phyloP scores from a whole-genome alignment of 2,888 invertebrate genomes.

The Tenthredo livida region DNA sequence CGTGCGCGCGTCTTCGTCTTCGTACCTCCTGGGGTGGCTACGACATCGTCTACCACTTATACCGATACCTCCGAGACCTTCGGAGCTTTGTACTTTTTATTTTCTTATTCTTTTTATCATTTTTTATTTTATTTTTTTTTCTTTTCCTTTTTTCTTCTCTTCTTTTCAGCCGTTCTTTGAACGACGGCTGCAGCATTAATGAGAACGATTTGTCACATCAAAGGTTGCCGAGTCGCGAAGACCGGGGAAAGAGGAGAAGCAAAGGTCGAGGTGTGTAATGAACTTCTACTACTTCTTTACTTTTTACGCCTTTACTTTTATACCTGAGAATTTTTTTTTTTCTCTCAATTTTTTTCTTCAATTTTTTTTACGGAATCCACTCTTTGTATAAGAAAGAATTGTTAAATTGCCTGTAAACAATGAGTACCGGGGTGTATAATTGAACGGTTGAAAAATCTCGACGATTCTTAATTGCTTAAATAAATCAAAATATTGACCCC shows the following conservation, averaged over 20 bases:
- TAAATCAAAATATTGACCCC: conserved; percentile 21
- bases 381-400: conserved; percentile 12
- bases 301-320: not conserved
- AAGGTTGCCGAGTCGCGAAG: conserved; percentile 26
- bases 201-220: conserved; percentile 55
- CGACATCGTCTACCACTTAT: conserved; percentile 12
- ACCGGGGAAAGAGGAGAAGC: not conserved
- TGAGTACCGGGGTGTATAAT: not conserved
- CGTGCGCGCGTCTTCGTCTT: conserved; percentile 31
- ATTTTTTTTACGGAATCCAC: not conserved
- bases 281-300: not conserved
- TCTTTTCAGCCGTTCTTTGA: conserved; percentile 57
- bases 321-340: not conserved
- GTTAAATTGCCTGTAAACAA: conserved; percentile 38
- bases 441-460: conserved; percentile 11
- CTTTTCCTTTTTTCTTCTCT: conserved; percentile 4
- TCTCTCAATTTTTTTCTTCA: too few relatives aligned
- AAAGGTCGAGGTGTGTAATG: conserved; percentile 35
- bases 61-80: conserved; percentile 34
- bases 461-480: conserved; percentile 14
- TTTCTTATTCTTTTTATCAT: conserved; percentile 45
- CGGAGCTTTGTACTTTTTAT: conserved; percentile 52
- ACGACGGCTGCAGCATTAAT: conserved; percentile 60
- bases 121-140: not conserved
- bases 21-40: conserved; percentile 17